phyloP scores from a whole-genome alignment of 2,888 invertebrate species.

The Sympetrum striolatum region DNA sequence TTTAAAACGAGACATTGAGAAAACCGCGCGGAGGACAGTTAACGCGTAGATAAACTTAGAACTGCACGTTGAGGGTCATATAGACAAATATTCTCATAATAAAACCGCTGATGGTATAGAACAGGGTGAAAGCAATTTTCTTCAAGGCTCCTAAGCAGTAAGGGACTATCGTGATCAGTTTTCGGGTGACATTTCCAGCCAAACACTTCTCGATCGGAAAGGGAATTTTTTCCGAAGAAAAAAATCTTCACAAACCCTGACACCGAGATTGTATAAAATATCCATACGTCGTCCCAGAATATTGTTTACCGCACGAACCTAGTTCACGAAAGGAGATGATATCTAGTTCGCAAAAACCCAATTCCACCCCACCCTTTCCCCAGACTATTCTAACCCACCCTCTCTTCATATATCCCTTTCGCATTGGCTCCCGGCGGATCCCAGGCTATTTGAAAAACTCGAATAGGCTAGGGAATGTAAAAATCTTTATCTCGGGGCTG shows the following conservation, averaged over 20 bases:
- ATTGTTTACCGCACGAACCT: background rate
- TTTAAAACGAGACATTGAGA: no score
- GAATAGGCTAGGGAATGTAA: constrained; percentile 14
- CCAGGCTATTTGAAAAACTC: constrained; percentile 35
- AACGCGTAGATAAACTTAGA: no score
- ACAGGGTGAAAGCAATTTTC: no score
- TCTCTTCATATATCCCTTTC: background rate
- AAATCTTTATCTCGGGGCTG: constrained; percentile 40
- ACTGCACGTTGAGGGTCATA: no score
- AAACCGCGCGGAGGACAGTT: no score
- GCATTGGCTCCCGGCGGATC: background rate
- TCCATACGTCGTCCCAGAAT: background rate
- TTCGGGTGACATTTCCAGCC: background rate
- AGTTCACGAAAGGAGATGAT: background rate
- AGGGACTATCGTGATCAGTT: background rate
- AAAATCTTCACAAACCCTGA: background rate
- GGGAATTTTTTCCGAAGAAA: background rate
- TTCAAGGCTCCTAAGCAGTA: no score
- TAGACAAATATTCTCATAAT: no score
- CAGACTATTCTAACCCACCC: background rate
- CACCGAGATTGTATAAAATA: background rate
- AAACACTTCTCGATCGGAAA: background rate
- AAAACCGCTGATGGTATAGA: no score
- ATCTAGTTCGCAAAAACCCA: background rate
- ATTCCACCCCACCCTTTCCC: background rate